These are phyloP conservation scores for Sinosuthora webbiana DNA, from an alignment of 2,113 vertebrate species.

Conservation along the genomic window DNA sequence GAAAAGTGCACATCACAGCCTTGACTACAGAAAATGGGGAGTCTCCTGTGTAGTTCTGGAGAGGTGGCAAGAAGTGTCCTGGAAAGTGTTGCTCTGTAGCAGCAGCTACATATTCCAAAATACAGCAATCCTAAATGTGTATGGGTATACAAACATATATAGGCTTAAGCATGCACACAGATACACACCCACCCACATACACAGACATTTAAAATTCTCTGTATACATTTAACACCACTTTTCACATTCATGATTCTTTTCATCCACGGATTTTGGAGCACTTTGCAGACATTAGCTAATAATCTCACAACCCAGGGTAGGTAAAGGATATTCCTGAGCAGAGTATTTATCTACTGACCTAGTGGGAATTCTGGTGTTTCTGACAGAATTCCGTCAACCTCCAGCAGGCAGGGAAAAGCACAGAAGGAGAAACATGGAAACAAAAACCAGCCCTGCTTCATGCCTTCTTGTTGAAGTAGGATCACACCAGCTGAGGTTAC, in stretches of 20 bases:
- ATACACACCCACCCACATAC: neutral
- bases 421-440: neutral
- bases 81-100: neutral
- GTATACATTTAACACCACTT: neutral
- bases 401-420: conserved; percentile 16
- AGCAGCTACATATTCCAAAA: neutral
- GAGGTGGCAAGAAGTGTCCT: neutral
- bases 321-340: neutral
- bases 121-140: neutral
- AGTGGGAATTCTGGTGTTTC: conserved; percentile 7
- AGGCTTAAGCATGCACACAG: neutral
- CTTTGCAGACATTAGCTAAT: neutral
- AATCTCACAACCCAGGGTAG: neutral
- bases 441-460: neutral
- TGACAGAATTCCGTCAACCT: neutral
- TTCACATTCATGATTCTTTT: neutral
- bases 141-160: rapidly evolving
- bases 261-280: neutral
- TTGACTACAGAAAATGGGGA: neutral
- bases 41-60: neutral
- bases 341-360: neutral
- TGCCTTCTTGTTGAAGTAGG: conserved; percentile 24
- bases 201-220: neutral
- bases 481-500: conserved; percentile 56
- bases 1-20: neutral